phyloP scores from a whole-genome alignment of 2,113 vertebrate genomes.

The Chrysemys picta region DNA sequence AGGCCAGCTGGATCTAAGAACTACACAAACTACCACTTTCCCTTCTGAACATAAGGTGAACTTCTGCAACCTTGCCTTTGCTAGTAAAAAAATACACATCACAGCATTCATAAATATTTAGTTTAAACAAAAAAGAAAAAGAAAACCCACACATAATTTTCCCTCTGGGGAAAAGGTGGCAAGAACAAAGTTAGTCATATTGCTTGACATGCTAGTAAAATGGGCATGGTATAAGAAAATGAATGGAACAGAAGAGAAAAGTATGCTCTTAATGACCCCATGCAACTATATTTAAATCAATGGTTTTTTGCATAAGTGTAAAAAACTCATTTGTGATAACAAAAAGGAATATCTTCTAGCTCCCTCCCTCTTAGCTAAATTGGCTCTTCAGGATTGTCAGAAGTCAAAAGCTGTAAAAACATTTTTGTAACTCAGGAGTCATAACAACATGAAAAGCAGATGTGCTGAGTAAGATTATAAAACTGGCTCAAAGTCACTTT shows the following conservation, averaged over 20 bases:
- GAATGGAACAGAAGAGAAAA: neutral
- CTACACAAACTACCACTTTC: neutral
- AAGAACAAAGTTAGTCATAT: neutral
- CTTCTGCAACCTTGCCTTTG: neutral
- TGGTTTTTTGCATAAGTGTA: neutral
- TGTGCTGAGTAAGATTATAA: neutral
- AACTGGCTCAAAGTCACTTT: neutral
- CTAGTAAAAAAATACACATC: neutral
- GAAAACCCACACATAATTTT: neutral
- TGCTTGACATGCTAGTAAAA: neutral
- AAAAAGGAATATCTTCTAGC: neutral
- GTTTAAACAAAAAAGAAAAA: neutral
- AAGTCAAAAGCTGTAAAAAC: neutral
- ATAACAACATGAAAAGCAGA: neutral
- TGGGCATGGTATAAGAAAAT: neutral
- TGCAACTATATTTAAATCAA: neutral
- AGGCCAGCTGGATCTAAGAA: neutral
- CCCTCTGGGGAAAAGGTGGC: neutral
- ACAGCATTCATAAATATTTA: neutral
- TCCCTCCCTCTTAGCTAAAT: neutral
- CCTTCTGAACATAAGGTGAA: neutral
- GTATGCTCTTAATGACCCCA: neutral
- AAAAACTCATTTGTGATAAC: neutral
- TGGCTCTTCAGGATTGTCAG: neutral
- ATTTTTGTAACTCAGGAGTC: neutral